Conservation (phyloP, 2,797 vertebrate genomes). For the Brachyalestes nurse region DNA sequence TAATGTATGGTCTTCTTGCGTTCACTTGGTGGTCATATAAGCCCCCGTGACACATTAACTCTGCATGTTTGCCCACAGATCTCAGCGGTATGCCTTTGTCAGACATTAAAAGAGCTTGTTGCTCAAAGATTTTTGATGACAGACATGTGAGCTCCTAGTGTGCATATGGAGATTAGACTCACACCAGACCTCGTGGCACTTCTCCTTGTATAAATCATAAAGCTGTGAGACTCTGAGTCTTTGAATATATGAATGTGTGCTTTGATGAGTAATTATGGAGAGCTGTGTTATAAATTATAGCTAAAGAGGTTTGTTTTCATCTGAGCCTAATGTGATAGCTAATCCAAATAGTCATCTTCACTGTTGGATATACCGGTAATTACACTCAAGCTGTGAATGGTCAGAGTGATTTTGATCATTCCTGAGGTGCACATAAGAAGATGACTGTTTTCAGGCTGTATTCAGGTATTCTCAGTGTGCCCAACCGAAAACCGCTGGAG, state of each 20-base stretch:
- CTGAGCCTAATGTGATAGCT: constrained; percentile 15
- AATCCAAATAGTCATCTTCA: not conserved
- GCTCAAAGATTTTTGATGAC: constrained; percentile 49
- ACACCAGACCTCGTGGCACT: constrained; percentile 24
- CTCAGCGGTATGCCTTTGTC: constrained; percentile 43
- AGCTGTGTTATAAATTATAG: constrained; percentile 35
- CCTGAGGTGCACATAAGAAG: not conserved
- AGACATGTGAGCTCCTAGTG: constrained; percentile 36
- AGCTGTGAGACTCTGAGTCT: constrained; percentile 10
- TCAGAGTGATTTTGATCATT: not conserved
- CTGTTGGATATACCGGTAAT: not conserved
- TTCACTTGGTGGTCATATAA: constrained; percentile 32
- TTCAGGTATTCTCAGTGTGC: not conserved
- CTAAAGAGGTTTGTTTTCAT: constrained; percentile 23
- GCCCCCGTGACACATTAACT: not conserved
- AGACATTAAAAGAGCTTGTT: constrained; percentile 53
- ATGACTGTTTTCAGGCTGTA: not conserved
- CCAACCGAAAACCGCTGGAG: too few species aligned
- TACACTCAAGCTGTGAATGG: not conserved
- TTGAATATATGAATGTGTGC: constrained; percentile 25
- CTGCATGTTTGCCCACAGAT: constrained; percentile 36
- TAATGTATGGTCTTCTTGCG: constrained; percentile 19
- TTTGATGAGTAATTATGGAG: constrained; percentile 35
- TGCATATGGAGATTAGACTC: constrained; percentile 30
- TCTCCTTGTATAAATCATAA: constrained; percentile 41